phyloP scores from a whole-genome alignment of 1,140 invertebrate genomes.

The Microplitis mediator region DNA sequence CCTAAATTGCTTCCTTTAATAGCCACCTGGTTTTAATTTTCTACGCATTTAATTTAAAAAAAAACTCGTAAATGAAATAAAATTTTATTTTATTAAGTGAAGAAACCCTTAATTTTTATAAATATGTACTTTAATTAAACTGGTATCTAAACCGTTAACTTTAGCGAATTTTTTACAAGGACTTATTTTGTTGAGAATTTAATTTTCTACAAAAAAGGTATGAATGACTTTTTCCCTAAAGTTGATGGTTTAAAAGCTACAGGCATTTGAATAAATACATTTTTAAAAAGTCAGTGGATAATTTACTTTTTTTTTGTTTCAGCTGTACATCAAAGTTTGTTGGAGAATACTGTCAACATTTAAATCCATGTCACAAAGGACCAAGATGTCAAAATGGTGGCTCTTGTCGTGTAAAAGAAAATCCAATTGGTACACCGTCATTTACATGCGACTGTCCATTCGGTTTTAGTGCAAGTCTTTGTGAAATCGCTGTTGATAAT shows the following conservation, averaged over 20 bases:
- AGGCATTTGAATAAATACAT: too few relatives aligned
- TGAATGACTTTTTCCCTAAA: too few relatives aligned
- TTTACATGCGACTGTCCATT: slow-evolving; percentile 88
- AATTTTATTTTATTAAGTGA: too few relatives aligned
- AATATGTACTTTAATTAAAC: neutral
- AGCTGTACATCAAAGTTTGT: slow-evolving; percentile 91
- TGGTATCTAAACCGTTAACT: too few relatives aligned
- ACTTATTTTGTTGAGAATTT: too few relatives aligned
- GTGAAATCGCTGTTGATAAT: slow-evolving; percentile 88
- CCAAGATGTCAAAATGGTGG: slow-evolving; percentile 91
- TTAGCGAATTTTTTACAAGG: too few relatives aligned
- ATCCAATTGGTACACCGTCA: slow-evolving; percentile 69
- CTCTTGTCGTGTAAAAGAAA: slow-evolving; percentile 80
- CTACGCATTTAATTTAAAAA: too few relatives aligned
- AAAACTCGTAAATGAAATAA: too few relatives aligned
- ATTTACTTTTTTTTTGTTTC: slow-evolving; percentile 63
- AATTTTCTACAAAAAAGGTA: too few relatives aligned
- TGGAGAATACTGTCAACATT: slow-evolving; percentile 91
- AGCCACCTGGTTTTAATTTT: too few relatives aligned
- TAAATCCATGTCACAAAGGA: slow-evolving; percentile 89
- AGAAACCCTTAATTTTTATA: slow-evolving; percentile 1
- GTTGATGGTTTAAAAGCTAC: too few relatives aligned
- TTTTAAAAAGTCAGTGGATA: neutral
- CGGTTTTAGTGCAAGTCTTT: slow-evolving; percentile 90
- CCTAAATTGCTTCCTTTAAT: neutral